Evolutionary conservation across 2,888 invertebrate genomes (phyloP), one percentile per base, ranked within the genome.

Genomic region (Gibbula magus): DNA sequence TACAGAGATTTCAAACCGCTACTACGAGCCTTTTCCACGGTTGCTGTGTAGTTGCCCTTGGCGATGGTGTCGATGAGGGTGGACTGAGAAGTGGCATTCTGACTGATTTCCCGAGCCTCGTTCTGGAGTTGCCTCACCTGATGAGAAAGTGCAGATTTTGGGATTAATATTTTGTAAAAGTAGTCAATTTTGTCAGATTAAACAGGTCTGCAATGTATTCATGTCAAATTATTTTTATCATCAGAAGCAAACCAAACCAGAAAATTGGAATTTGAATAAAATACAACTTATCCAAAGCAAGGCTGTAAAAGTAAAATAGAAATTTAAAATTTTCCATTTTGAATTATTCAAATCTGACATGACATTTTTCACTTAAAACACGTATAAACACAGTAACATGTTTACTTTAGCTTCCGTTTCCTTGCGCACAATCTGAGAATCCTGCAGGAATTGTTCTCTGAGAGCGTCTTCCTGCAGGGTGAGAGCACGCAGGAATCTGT

Each of bases 81-180:
- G 0, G 90, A 85, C 53, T 86, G 79, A 0, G 89, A 85, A n/a
- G 83, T 80, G 0, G 88, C 89, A 18, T 84, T 84, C 77, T 88
- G 84, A 16, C 79, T 82, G 8, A 88, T 86, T 80, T 90, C 90
- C 56, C n/a, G 32, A 1, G 90, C 91, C 10, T 85, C 77, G 78
- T 91, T 91, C 75, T 86, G 75, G 13, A 88, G 86, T 25, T 85
- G 66, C 22, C 85, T 80, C 0, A 91, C 89, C 91, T 91, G 45
- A 10, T 10, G 13, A 8, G 10, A 1, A 13, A 45, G 5, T 13
- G 13, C 45, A 45, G 5, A 1, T 5, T 5, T 35, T 35, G 35
- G 7, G 35, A 45, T 10, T 10, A 45, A 1, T 1, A 45, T 10
- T 10, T 45, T 45, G 1, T 45, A 10, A 10, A n/a, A n/a, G n/a